These are phyloP conservation scores for Eudiplozoon nipponicum DNA, from an alignment of 2,888 invertebrate species.

Conservation along the genomic window DNA sequence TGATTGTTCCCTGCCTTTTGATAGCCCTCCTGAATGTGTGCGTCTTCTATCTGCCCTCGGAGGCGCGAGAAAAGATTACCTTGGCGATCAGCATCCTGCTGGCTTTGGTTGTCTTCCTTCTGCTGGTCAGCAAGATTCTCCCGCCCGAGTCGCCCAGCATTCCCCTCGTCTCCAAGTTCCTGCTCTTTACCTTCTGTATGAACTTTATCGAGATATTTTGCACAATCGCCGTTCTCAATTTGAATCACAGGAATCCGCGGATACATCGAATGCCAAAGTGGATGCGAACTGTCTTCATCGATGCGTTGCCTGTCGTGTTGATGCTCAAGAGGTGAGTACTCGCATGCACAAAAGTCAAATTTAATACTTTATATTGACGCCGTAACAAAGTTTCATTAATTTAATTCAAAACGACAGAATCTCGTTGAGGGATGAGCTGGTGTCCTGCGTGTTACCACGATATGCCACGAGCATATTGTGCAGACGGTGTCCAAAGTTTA, in stretches of 20 bases:
- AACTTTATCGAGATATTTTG: slow-evolving; percentile 93
- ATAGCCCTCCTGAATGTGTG: slow-evolving; percentile 91
- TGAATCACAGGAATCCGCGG: slow-evolving; percentile 84
- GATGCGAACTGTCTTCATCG: too few relatives aligned
- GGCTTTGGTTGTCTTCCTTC: slow-evolving; percentile 87
- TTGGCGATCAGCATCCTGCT: slow-evolving; percentile 80
- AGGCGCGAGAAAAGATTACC: slow-evolving; percentile 64
- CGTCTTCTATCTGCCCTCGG: slow-evolving; percentile 88
- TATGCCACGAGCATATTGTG: too few relatives aligned
- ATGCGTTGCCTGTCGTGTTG: too few relatives aligned
- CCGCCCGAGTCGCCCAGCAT: slow-evolving; percentile 74
- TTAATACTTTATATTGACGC: too few relatives aligned
- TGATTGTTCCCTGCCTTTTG: slow-evolving; percentile 82
- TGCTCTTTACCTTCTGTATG: slow-evolving; percentile 95
- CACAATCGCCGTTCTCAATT: slow-evolving; percentile 91
- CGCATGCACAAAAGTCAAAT: too few relatives aligned
- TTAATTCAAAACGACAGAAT: too few relatives aligned
- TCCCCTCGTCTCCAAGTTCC: slow-evolving; percentile 87
- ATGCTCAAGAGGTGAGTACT: too few relatives aligned
- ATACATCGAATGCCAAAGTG: too few relatives aligned
- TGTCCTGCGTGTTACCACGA: too few relatives aligned
- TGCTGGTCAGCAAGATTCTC: slow-evolving; percentile 85
- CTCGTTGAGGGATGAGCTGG: too few relatives aligned
- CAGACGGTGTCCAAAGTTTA: too few relatives aligned
- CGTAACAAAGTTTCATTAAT: too few relatives aligned